These are phyloP conservation scores for Pteria penguin DNA, from an alignment of 2,888 invertebrate species.

Conservation along the genomic window DNA sequence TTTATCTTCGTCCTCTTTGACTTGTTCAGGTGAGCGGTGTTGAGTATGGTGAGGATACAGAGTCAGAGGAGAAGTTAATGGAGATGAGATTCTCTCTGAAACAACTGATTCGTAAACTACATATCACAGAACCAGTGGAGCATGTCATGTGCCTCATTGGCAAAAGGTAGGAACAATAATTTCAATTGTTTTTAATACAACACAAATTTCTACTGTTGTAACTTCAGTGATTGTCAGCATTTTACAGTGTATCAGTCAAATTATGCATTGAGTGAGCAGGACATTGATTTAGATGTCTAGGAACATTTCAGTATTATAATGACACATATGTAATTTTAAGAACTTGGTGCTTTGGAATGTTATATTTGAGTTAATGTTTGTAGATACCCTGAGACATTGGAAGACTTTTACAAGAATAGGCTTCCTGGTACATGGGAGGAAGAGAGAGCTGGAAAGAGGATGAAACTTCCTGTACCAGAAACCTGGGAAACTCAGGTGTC, in stretches of 20 bases:
- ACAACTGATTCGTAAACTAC: constrained; percentile 80
- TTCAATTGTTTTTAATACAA: too few species aligned
- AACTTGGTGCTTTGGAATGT: neutral
- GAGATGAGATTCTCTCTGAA: constrained; percentile 79
- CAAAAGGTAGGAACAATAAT: constrained; percentile 80
- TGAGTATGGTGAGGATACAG: constrained; percentile 68
- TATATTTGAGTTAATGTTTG: constrained; percentile 15
- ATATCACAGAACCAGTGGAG: constrained; percentile 80
- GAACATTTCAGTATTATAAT: neutral
- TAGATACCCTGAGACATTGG: constrained; percentile 79
- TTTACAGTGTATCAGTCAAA: too few species aligned
- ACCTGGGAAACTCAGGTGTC: constrained; percentile 82
- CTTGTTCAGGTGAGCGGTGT: constrained; percentile 42
- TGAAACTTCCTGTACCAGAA: constrained; percentile 81
- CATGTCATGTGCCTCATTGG: constrained; percentile 81
- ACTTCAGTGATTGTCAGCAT: too few species aligned
- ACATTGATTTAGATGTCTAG: too few species aligned
- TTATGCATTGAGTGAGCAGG: neutral
- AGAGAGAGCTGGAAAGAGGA: constrained; percentile 79
- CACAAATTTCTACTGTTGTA: too few species aligned
- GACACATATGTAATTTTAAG: neutral
- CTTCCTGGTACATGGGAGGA: constrained; percentile 80
- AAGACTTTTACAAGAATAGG: constrained; percentile 77
- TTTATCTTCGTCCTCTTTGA: neutral
- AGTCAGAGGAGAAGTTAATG: constrained; percentile 64